Conservation (phyloP, 2,888 invertebrate genomes). For the Drosophila limbata region DNA sequence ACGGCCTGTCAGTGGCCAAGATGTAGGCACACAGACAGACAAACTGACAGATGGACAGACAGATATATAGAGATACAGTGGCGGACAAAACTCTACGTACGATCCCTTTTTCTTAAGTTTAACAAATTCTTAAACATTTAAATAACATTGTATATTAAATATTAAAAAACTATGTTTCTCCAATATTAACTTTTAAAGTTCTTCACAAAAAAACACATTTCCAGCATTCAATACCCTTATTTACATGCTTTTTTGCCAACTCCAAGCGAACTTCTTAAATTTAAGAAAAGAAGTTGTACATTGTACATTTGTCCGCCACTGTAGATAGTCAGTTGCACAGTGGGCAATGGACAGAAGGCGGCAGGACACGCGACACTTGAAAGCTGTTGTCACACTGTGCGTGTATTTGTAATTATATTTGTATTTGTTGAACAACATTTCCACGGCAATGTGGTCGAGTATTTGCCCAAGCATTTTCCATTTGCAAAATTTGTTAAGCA, state of each 20-base stretch:
- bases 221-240: no score
- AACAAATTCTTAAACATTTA: background rate
- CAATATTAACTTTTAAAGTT: no score
- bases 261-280: no score
- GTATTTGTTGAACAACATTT: conserved; percentile 46
- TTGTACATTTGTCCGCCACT: background rate
- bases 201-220: background rate
- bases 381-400: conserved; percentile 13
- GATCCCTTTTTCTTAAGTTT: no score
- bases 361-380: conserved; percentile 76
- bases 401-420: conserved; percentile 22
- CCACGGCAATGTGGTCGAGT: conserved; percentile 44
- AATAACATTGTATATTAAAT: no score
- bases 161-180: no score
- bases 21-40: conserved; percentile 68
- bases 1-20: conserved; percentile 73
- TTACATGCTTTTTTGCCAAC: no score
- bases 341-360: conserved; percentile 34
- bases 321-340: conserved; percentile 25
- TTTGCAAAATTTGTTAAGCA: conserved; percentile 71
- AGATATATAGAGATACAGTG: conserved; percentile 12
- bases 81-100: no score
- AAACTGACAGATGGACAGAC: conserved; percentile 21
- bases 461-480: conserved; percentile 62
- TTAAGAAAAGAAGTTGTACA: background rate